phyloP scores from a whole-genome alignment of 1,140 invertebrate species.

The Sinella curviseta region DNA sequence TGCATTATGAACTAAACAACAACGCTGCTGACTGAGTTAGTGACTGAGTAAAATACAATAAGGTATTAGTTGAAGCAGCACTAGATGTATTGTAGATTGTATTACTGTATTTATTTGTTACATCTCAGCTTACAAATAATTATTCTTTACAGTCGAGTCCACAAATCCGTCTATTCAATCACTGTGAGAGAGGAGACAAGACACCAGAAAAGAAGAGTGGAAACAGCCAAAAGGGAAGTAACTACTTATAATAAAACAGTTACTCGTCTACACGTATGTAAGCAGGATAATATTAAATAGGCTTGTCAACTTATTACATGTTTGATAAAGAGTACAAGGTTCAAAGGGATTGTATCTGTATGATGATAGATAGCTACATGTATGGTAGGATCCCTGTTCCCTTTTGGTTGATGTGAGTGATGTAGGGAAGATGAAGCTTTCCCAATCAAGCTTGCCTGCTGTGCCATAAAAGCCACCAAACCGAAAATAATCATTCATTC shows the following conservation, averaged over 20 bases:
- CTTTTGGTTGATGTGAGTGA: no score
- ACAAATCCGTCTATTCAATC: conserved; percentile 27
- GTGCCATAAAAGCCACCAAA: neutral
- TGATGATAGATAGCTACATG: no score
- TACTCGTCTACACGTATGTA: no score
- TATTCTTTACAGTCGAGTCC: conserved; percentile 27
- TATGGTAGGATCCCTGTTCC: no score
- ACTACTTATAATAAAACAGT: neutral
- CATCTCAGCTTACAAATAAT: conserved; percentile 26
- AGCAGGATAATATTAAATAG: no score
- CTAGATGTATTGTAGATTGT: neutral
- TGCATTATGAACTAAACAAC: no score
- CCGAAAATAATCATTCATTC: neutral
- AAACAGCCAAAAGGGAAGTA: neutral
- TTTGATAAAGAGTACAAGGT: neutral
- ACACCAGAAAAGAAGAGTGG: neutral
- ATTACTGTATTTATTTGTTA: neutral
- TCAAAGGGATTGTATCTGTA: neutral
- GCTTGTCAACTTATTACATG: neutral
- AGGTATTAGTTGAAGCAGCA: neutral
- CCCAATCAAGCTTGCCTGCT: neutral
- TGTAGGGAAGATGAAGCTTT: no score
- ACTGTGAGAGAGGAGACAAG: conserved; percentile 13
- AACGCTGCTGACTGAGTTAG: no score
- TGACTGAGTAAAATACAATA: no score